Percentiles rank a stretch among this genome's conserved stretches.
These are phyloP conservation scores for Todiramphus chloris DNA, from an alignment of 2,113 vertebrate species.

Conservation along the genomic window DNA sequence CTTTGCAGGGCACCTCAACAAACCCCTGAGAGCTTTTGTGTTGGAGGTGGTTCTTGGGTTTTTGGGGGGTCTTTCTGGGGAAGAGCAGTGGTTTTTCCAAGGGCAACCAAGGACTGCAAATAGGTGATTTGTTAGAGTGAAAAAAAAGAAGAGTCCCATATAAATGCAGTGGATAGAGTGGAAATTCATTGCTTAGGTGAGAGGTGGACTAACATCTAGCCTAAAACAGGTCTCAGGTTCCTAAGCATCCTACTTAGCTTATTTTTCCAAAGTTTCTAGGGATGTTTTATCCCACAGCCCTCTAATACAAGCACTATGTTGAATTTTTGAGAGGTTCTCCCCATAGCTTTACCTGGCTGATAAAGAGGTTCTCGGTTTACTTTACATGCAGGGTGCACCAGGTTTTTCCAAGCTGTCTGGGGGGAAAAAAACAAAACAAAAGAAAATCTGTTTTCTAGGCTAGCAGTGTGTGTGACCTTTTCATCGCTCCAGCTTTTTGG, in stretches of 20 bases:
- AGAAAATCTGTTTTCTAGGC: neutral
- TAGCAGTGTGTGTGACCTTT: neutral
- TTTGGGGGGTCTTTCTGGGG: neutral
- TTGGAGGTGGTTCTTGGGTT: neutral
- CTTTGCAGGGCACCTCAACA: neutral
- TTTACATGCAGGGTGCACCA: neutral
- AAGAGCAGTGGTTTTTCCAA: neutral
- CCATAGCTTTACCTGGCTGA: neutral
- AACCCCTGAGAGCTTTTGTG: neutral
- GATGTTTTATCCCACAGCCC: neutral
- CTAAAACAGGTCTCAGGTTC: neutral
- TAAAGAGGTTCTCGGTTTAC: neutral
- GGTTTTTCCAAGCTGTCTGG: neutral
- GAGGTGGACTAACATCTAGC: neutral
- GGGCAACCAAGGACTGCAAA: neutral
- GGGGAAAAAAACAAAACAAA: neutral
- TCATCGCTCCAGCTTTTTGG: neutral
- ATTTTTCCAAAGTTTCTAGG: neutral
- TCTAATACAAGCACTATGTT: neutral
- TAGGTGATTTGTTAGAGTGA: neutral
- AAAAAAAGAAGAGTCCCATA: rapidly evolving
- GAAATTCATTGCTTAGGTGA: neutral
- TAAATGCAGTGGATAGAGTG: neutral
- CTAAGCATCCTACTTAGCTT: neutral
- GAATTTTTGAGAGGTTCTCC: neutral